phyloP scores from a whole-genome alignment of 2,797 vertebrate genomes.

The Betta splendens region DNA sequence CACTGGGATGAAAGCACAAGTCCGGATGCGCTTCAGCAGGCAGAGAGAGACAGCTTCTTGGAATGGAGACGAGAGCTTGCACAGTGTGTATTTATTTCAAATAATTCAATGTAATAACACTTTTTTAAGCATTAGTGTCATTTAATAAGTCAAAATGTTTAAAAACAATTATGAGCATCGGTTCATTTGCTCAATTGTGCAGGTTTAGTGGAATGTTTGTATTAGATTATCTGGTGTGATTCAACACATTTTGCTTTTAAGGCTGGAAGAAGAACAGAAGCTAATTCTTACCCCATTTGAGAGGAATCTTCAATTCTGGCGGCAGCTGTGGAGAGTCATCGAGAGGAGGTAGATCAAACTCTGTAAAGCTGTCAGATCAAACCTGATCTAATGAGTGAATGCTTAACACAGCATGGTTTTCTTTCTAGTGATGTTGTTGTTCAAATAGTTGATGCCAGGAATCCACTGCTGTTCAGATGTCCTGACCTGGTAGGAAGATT shows the following conservation, averaged over 20 bases:
- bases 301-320: conserved; percentile 97
- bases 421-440: conserved; percentile 91
- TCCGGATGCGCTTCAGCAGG: conserved; percentile 85
- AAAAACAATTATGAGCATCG: background rate
- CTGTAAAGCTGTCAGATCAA: background rate
- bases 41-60: conserved; percentile 92
- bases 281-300: conserved; percentile 96
- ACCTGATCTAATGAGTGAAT: background rate
- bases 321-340: conserved; percentile 97
- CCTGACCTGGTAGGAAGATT: conserved; percentile 89
- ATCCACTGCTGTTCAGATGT: conserved; percentile 94
- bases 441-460: conserved; percentile 96
- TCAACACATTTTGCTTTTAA: conserved; percentile 52
- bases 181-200: background rate
- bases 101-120: background rate
- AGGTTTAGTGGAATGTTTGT: background rate
- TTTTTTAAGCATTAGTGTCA: background rate
- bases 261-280: conserved; percentile 94
- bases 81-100: conserved; percentile 74
- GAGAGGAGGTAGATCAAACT: conserved; percentile 92
- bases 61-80: conserved; percentile 92
- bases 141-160: background rate
- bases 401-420: background rate
- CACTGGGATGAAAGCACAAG: conserved; percentile 90
- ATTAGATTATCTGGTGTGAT: background rate